phyloP scores from a whole-genome alignment of 2,888 invertebrate genomes.

The Chirona hameri region DNA sequence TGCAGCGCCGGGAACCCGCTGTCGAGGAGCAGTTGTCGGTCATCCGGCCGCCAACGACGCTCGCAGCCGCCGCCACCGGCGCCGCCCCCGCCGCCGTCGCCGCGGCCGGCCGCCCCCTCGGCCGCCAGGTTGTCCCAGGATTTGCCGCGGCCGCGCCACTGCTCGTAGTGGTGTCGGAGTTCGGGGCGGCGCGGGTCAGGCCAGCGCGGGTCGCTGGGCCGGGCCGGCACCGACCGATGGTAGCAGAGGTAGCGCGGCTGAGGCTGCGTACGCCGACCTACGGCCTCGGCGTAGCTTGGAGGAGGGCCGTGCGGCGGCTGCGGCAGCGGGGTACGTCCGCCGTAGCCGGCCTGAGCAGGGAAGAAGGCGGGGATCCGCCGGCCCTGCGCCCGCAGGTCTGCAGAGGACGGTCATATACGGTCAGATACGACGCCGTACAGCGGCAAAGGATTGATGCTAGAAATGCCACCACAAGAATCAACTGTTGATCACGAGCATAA shows the following conservation, averaged over 20 bases:
- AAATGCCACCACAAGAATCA: too few species aligned
- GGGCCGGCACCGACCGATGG: not conserved
- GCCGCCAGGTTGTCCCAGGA: conserved; percentile 75
- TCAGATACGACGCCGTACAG: too few species aligned
- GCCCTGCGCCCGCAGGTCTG: conserved; percentile 5
- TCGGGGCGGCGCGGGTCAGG: not conserved
- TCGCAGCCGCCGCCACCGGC: not conserved
- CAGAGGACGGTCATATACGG: too few species aligned
- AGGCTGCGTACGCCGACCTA: not conserved
- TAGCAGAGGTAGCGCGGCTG: not conserved
- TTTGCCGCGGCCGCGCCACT: conserved; percentile 49
- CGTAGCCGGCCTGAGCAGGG: not conserved
- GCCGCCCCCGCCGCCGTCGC: not conserved
- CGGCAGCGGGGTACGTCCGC: not conserved
- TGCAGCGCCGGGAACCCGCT: conserved; percentile 13
- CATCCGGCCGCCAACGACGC: not conserved
- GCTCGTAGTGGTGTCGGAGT: not conserved
- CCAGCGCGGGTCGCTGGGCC: not conserved
- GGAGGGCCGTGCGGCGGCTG: conserved; percentile 3
- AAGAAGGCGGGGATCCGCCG: conserved; percentile 1
- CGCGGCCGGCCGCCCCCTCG: not conserved
- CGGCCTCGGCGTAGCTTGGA: conserved; percentile 23
- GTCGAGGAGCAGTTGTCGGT: not conserved
- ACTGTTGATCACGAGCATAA: too few species aligned
- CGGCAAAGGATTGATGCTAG: too few species aligned